phyloP scores from a whole-genome alignment of 2,113 vertebrate species.

The Alethe diademata region DNA sequence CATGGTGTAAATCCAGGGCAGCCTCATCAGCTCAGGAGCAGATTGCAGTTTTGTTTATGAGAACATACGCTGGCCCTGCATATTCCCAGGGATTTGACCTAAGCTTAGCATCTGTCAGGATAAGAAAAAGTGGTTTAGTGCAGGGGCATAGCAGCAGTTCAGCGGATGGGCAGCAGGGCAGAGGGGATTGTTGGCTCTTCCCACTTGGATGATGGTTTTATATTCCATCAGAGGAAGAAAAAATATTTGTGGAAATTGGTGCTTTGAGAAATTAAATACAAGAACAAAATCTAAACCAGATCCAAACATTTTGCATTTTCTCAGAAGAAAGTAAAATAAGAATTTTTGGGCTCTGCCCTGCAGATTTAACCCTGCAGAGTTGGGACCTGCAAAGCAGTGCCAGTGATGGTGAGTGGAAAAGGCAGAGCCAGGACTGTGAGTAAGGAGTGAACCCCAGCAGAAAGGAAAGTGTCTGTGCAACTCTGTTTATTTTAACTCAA shows the following conservation, averaged over 20 bases:
- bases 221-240: background rate
- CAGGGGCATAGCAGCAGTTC: background rate
- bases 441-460: background rate
- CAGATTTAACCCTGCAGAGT: background rate
- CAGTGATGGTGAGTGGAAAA: background rate
- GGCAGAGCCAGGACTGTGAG: background rate
- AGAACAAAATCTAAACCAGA: background rate
- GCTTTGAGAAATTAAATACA: background rate
- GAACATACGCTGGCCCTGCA: background rate
- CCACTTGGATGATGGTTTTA: background rate
- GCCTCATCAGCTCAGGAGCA: slow-evolving; percentile 11
- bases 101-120: slow-evolving; percentile 28
- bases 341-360: background rate
- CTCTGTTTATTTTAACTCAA: background rate
- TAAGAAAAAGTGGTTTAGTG: slow-evolving; percentile 1
- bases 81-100: slow-evolving; percentile 41
- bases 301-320: background rate
- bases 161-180: background rate
- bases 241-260: background rate
- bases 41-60: background rate
- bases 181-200: background rate
- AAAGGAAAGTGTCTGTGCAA: background rate
- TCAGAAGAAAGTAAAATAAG: background rate
- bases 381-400: background rate
- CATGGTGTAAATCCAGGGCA: background rate